A percentile compares a stretch with the other conserved stretches of the same genome.
These are phyloP conservation scores for Sphenodon punctatus DNA, from an alignment of 2,797 vertebrate species.

Conservation along the genomic window DNA sequence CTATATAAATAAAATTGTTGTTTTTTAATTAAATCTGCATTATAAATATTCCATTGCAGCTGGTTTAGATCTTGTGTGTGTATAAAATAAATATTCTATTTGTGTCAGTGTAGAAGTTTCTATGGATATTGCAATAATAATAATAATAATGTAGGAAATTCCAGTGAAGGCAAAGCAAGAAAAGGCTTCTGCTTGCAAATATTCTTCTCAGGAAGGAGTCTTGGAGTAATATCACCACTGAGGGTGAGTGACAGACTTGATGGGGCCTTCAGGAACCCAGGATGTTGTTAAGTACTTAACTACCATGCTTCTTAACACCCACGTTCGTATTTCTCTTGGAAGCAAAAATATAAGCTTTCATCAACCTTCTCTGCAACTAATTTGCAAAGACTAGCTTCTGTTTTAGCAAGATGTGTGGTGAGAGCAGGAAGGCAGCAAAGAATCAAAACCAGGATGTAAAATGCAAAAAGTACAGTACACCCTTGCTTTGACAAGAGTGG, in stretches of 20 bases:
- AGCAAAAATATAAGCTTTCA: background rate
- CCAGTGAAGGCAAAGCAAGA: background rate
- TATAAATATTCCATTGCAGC: background rate
- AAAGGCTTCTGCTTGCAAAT: background rate
- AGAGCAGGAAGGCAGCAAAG: background rate
- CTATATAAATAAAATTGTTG: background rate
- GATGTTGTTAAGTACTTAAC: background rate
- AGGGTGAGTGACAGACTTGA: background rate
- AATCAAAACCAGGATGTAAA: background rate
- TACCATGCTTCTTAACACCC: background rate
- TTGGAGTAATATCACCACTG: background rate
- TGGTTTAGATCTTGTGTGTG: background rate
- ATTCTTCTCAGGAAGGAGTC: background rate
- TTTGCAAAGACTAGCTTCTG: conserved; percentile 11
- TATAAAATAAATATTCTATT: background rate
- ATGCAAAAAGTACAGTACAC: background rate
- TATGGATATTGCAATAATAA: background rate
- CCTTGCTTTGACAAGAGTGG: too few species aligned
- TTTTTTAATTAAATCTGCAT: background rate
- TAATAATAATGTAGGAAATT: background rate
- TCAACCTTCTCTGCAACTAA: background rate
- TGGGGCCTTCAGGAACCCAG: background rate
- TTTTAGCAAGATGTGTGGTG: background rate
- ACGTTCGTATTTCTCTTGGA: background rate
- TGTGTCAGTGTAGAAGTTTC: background rate